Conservation (phyloP, 2,888 invertebrate species). For the Amiota minor region DNA sequence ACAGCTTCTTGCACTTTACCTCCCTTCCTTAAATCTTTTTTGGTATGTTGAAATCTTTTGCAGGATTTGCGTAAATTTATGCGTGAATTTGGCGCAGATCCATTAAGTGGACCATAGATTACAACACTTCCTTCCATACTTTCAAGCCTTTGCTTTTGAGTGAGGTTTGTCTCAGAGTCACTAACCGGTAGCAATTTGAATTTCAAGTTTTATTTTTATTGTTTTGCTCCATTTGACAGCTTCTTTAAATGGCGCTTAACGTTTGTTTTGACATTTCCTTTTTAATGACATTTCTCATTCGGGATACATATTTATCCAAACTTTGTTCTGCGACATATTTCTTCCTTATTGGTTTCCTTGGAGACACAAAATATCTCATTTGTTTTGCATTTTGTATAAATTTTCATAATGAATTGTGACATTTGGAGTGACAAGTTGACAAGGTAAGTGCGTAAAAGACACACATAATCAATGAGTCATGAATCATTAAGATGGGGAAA, state of each 20-base stretch:
- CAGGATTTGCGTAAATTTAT: slow-evolving; percentile 54
- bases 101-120: slow-evolving; percentile 68
- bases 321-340: slow-evolving; percentile 5
- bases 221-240: slow-evolving; percentile 58
- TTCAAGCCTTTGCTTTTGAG: too few species aligned
- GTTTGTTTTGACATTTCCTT: slow-evolving; percentile 35
- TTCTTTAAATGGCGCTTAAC: slow-evolving; percentile 67
- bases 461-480: background rate
- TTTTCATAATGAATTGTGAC: slow-evolving; percentile 22
- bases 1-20: slow-evolving; percentile 57
- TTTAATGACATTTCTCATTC: slow-evolving; percentile 31
- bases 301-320: background rate
- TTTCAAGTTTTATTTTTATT: slow-evolving; percentile 36
- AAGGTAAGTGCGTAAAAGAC: slow-evolving; percentile 10
- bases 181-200: slow-evolving; percentile 56
- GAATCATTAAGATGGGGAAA: slow-evolving; percentile 3
- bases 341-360: background rate
- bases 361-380: background rate
- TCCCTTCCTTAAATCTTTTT: slow-evolving; percentile 12
- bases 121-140: slow-evolving; percentile 38
- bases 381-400: background rate
- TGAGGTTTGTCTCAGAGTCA: slow-evolving; percentile 33
- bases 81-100: slow-evolving; percentile 70
- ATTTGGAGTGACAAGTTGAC: slow-evolving; percentile 23
- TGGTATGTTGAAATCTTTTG: background rate